A percentile compares a stretch with the other conserved stretches of the same genome.
Evolutionary conservation across 2,888 invertebrate species (phyloP).

Genomic region (Pterostichus madidus): DNA sequence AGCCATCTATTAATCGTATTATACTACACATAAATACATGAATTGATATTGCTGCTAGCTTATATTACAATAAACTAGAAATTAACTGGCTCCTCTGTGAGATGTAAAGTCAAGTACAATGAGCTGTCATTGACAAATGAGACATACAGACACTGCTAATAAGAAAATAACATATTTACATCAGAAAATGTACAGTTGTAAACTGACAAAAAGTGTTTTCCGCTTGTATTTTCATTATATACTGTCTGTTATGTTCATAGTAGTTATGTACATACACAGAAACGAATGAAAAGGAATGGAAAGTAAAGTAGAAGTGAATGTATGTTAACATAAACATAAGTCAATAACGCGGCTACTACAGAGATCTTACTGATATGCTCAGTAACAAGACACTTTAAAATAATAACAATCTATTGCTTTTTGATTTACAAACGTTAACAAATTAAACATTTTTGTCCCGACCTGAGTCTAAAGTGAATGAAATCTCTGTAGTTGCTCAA

Average conservation of each 20-base stretch:
- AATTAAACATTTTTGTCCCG: conserved; percentile 2
- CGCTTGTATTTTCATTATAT: conserved; percentile 35
- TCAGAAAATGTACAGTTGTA: conserved; percentile 58
- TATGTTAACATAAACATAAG: conserved; percentile 24
- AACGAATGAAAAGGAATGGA: conserved; percentile 34
- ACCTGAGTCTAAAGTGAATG: not conserved
- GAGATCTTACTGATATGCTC: conserved; percentile 21
- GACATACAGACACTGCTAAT: conserved; percentile 56
- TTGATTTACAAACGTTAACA: conserved; percentile 28
- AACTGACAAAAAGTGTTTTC: conserved; percentile 45
- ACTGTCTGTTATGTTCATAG: conserved; percentile 46
- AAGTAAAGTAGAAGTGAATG: conserved; percentile 39
- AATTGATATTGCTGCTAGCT: conserved; percentile 65
- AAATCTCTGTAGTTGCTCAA: conserved; percentile 22
- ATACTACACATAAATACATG: conserved; percentile 67
- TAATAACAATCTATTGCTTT: not conserved
- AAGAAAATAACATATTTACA: conserved; percentile 65
- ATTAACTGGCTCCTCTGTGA: conserved; percentile 51
- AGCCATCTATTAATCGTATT: conserved; percentile 62
- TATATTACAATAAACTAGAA: conserved; percentile 65
- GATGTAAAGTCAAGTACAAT: conserved; percentile 48
- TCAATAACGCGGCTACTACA: conserved; percentile 23
- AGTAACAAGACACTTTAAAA: conserved; percentile 39
- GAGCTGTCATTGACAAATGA: conserved; percentile 56
- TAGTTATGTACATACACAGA: conserved; percentile 49